phyloP scores from a whole-genome alignment of 2,797 vertebrate species.

The Meriones psammophilus region DNA sequence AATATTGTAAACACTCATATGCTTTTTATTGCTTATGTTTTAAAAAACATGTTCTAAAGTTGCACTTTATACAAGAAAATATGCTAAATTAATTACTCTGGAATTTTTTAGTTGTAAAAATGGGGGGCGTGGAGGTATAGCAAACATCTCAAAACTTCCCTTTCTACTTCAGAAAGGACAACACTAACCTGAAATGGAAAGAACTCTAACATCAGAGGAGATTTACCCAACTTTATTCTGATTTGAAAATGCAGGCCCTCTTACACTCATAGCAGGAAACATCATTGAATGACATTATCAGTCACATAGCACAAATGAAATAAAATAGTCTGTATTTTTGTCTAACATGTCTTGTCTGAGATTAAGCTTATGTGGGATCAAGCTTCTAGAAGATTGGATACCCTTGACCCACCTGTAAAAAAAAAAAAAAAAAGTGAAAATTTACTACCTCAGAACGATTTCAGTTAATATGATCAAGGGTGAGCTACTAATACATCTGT shows the following conservation, averaged over 20 bases:
- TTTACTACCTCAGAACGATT: background rate
- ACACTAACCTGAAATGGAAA: constrained; percentile 45
- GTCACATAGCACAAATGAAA: background rate
- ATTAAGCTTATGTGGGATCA: background rate
- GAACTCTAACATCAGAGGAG: background rate
- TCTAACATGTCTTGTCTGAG: constrained; percentile 8
- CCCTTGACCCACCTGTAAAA: background rate
- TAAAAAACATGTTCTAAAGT: constrained; percentile 46
- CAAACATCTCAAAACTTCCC: constrained; percentile 41
- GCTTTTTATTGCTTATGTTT: constrained; percentile 69
- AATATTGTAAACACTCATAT: constrained; percentile 60
- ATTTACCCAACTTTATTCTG: constrained; percentile 37
- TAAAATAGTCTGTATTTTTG: constrained; percentile 41
- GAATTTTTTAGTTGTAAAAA: constrained; percentile 56
- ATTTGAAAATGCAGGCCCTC: background rate
- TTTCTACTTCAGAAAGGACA: constrained; percentile 52
- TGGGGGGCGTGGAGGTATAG: background rate
- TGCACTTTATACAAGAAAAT: constrained; percentile 77
- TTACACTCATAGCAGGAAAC: constrained; percentile 35
- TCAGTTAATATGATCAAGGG: background rate
- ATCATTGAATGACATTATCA: constrained; percentile 28
- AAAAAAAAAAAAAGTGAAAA: constrained; percentile 5
- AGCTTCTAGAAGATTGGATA: constrained; percentile 1
- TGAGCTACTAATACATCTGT: background rate
- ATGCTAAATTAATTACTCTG: constrained; percentile 63